Conservation (phyloP, 2,113 vertebrate genomes). For the Poicephalus meyeri region DNA sequence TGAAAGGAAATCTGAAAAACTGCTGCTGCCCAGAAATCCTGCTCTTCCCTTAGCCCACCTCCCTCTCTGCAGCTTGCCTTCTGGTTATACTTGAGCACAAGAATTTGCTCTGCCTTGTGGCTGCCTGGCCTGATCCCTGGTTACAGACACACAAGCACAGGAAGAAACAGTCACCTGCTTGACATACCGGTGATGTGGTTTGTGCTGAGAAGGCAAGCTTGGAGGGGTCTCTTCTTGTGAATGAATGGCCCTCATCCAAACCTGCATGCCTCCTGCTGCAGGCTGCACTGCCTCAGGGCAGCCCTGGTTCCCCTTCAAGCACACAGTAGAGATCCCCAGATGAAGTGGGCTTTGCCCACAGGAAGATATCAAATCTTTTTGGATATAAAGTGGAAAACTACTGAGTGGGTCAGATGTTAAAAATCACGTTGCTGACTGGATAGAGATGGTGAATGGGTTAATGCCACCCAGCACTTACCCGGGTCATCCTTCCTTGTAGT, state of each 20-base stretch:
- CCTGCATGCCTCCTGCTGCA: rapidly evolving
- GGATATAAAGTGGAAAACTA: neutral
- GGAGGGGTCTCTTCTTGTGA: neutral
- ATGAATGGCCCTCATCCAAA: neutral
- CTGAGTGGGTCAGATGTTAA: neutral
- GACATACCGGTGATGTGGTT: rapidly evolving
- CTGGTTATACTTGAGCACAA: neutral
- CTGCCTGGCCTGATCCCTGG: neutral
- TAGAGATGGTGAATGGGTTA: too few relatives aligned
- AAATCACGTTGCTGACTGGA: neutral
- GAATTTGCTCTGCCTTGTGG: neutral
- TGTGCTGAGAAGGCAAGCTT: neutral
- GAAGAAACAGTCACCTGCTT: neutral
- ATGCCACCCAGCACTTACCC: neutral
- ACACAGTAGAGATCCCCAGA: neutral
- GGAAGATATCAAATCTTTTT: neutral
- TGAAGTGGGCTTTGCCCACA: neutral
- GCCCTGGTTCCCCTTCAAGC: neutral
- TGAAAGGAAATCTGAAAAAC: neutral
- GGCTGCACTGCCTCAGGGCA: neutral
- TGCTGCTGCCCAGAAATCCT: neutral
- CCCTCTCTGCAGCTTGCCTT: neutral
- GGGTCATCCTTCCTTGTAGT: neutral
- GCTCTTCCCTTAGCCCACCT: neutral
- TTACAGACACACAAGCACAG: rapidly evolving